Conservation (phyloP, 2,888 invertebrate species). For the Sisyra nigra region DNA sequence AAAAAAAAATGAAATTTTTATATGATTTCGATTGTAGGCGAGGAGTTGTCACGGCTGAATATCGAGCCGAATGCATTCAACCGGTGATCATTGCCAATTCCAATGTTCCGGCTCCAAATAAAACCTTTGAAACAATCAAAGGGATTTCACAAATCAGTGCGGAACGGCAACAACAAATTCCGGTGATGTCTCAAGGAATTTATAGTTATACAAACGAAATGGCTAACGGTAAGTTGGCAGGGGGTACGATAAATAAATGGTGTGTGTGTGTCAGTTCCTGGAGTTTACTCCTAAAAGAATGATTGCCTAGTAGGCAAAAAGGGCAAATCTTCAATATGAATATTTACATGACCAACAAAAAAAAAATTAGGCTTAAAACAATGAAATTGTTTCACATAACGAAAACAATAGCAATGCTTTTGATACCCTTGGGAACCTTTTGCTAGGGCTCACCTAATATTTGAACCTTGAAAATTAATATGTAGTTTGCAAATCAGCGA, state of each 20-base stretch:
- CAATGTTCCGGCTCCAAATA: slow-evolving; percentile 36
- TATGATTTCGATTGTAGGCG: slow-evolving; percentile 30
- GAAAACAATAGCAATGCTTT: no score
- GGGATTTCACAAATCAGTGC: slow-evolving; percentile 21
- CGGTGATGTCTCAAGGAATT: slow-evolving; percentile 19
- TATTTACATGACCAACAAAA: no score
- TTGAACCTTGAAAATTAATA: no score
- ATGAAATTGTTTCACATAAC: no score
- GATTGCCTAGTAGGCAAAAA: no score
- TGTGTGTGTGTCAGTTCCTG: no score
- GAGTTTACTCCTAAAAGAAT: no score
- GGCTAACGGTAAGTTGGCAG: slow-evolving; percentile 25
- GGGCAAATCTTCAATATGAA: no score
- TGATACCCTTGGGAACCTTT: no score
- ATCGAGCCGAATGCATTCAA: slow-evolving; percentile 38
- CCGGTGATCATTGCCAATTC: slow-evolving; percentile 24
- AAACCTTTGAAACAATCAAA: slow-evolving; percentile 34
- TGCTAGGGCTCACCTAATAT: no score
- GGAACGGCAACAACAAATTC: slow-evolving; percentile 8
- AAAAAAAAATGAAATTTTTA: slow-evolving; percentile 5
- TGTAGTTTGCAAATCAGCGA: no score
- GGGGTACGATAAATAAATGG: slow-evolving; percentile 29
- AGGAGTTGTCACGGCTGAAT: slow-evolving; percentile 53
- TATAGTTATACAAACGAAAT: slow-evolving; percentile 27
- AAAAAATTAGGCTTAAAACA: no score